Conservation (phyloP, 2,113 vertebrate genomes). For the Pleuronectes platessa region DNA sequence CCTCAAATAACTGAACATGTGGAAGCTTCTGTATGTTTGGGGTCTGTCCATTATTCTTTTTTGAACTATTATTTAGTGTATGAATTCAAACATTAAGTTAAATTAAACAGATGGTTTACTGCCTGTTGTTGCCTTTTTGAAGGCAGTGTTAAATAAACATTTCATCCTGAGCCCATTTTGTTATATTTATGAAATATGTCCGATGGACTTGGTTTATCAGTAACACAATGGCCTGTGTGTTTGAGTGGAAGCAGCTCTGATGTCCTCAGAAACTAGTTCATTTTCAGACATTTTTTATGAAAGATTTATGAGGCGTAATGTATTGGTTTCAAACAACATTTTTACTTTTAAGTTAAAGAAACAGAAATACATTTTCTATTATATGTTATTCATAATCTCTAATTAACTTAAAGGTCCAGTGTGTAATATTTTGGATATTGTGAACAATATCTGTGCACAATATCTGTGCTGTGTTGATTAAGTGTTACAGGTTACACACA, state of each 20-base stretch:
- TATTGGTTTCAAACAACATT: too few relatives aligned
- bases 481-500: too few relatives aligned
- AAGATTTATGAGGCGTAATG: background rate
- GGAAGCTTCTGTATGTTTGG: constrained; percentile 6
- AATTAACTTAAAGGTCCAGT: too few relatives aligned
- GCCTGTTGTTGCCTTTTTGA: constrained; percentile 17
- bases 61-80: constrained; percentile 23
- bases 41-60: constrained; percentile 3
- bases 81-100: constrained; percentile 13
- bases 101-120: constrained; percentile 3
- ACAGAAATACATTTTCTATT: too few relatives aligned
- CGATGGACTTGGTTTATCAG: background rate
- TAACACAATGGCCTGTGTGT: background rate
- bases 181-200: background rate
- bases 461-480: too few relatives aligned
- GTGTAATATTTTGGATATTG: too few relatives aligned
- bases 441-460: too few relatives aligned
- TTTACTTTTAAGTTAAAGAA: too few relatives aligned
- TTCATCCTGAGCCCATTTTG: background rate
- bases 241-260: background rate
- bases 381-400: too few relatives aligned
- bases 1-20: constrained; percentile 43
- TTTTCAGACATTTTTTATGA: background rate
- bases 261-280: background rate
- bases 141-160: constrained; percentile 9